phyloP scores from a whole-genome alignment of 2,888 invertebrate species.

The Cheilosia vernalis region DNA sequence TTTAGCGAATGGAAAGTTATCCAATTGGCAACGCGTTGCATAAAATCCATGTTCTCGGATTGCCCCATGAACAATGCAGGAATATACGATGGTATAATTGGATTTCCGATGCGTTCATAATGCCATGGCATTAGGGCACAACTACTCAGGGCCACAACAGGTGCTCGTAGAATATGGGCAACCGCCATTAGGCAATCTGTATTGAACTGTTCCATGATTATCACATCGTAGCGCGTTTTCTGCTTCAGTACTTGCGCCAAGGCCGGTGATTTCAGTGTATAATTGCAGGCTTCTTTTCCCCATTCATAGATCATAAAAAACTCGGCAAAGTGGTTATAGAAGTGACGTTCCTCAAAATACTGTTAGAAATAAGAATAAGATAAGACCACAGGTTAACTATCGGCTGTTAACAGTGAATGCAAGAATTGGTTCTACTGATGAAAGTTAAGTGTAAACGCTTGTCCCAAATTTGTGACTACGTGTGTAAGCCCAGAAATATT shows the following conservation, averaged over 20 bases:
- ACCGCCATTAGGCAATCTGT: conserved; percentile 89
- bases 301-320: conserved; percentile 81
- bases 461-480: too few species aligned
- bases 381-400: not conserved
- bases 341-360: conserved; percentile 80
- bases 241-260: conserved; percentile 81
- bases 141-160: conserved; percentile 84
- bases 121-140: conserved; percentile 87
- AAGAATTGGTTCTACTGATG: too few species aligned
- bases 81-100: conserved; percentile 86
- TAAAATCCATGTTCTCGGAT: conserved; percentile 83
- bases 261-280: conserved; percentile 80
- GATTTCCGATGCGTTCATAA: conserved; percentile 85
- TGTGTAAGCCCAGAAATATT: too few species aligned
- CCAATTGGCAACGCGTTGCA: conserved; percentile 84
- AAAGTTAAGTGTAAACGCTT: too few species aligned
- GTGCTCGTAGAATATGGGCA: conserved; percentile 86
- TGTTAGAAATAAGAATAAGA: conserved; percentile 56
- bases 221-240: conserved; percentile 86
- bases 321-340: conserved; percentile 80
- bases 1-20: conserved; percentile 79
- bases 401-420: too few species aligned
- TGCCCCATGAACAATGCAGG: conserved; percentile 85
- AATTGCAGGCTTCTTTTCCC: conserved; percentile 81
- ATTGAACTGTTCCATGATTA: conserved; percentile 89